phyloP scores from a whole-genome alignment of 2,797 vertebrate genomes.

The Eupleurogrammus muticus region DNA sequence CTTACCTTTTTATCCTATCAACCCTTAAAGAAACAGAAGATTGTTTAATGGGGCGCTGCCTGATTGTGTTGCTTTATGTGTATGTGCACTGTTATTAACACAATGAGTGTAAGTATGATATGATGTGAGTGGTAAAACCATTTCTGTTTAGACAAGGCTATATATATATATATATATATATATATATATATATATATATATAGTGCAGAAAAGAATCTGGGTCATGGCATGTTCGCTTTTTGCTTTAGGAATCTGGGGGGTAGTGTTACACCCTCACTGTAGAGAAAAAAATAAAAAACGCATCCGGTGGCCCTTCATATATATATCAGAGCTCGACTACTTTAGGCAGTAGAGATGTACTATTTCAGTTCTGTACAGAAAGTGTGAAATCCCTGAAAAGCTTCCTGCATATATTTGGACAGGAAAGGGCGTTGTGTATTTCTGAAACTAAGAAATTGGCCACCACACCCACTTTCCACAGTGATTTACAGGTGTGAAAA shows the following conservation, averaged over 20 bases:
- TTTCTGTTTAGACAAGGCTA: slow-evolving; percentile 7
- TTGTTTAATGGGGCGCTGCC: not conserved
- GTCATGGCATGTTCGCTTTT: slow-evolving; percentile 4
- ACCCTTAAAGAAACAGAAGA: not conserved
- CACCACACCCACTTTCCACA: not conserved
- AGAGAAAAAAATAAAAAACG: not conserved
- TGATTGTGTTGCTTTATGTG: slow-evolving; percentile 11
- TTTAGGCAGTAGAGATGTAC: not conserved
- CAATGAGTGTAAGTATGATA: slow-evolving; percentile 40
- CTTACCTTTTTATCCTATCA: not conserved
- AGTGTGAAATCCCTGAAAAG: not conserved
- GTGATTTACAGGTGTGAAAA: not conserved
- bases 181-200: not conserved
- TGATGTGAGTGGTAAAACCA: slow-evolving; percentile 31
- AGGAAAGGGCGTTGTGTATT: not conserved
- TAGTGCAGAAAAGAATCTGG: slow-evolving; percentile 5
- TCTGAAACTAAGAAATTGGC: not conserved
- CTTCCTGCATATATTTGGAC: not conserved
- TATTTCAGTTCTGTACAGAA: not conserved
- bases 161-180: too few relatives aligned
- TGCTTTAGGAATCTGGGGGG: not conserved
- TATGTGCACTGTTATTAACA: slow-evolving; percentile 25
- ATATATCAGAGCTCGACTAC: not conserved
- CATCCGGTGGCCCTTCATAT: not conserved
- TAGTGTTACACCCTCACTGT: not conserved